Base-by-base conservation (phyloP, 2,888 invertebrate species). In the Orchesella flavescens region DNA sequence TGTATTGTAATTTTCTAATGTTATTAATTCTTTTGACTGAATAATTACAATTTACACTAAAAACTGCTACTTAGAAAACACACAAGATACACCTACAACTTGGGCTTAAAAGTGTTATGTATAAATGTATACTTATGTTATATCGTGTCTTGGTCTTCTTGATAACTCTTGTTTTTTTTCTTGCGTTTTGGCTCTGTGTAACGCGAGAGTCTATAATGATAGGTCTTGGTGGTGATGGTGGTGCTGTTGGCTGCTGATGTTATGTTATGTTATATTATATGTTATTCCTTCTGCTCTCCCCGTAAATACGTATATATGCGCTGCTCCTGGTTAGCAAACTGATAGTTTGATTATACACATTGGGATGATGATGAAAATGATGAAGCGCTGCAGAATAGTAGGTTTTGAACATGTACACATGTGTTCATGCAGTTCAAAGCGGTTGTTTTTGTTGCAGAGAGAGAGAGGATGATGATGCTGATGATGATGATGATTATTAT, bases 201-300 rank as follows among this genome's bases (percentile, higher is more conserved):
- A 80, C 79, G 79, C 79, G 79, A 80, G 79, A 80, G 79, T 66
- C 79, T 80, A 80, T 80, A 80, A 80, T 80, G 72, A 80, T 80
- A 80, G 79, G 79, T 80, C 65, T 80, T 73, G 79, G 66, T 55
- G 65, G 79, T 79, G 78, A 73, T 73, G 79, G 66, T 55, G 65
- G 79, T 79, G 78, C 71, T 79, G 78, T 53, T 79, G 72, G 79
- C 72, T 73, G 68, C 34, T 63, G 71, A 53, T 71, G 55, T 71
- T 71, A 5, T 76, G 66, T 68, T 76, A 59, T 23, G 72, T 61
- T 73, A 65, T 68, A 66, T 68, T 77, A 63, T 24, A 65, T 61
- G 65, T 55, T 68, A 57, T 80, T 80, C 49, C 79, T 80, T 12
- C 78, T 71, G 71, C 63, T 71, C 34, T 66, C 63, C 23, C 24